Conservation (phyloP, 2,888 invertebrate species). For the Microctonus hyperodae region DNA sequence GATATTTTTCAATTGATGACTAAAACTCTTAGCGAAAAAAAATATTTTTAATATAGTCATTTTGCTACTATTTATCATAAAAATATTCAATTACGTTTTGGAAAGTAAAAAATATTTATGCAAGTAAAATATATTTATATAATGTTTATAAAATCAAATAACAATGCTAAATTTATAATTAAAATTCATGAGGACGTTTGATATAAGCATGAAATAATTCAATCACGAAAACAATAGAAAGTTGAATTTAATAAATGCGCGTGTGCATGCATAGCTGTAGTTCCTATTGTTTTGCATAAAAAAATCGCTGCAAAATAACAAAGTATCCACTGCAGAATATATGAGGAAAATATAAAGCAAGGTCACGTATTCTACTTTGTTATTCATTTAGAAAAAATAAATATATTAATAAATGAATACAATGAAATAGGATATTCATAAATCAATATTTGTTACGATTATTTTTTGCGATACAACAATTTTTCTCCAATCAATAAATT, state of each 20-base stretch:
- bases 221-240: slow-evolving; percentile 3
- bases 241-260: background rate
- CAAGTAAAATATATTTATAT: background rate
- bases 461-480: too few relatives aligned
- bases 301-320: too few relatives aligned
- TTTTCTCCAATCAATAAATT: too few relatives aligned
- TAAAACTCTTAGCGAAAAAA: background rate
- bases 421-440: background rate
- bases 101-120: background rate
- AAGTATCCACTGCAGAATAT: too few relatives aligned
- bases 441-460: too few relatives aligned
- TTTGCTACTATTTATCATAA: too few relatives aligned
- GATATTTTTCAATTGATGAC: background rate
- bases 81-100: background rate
- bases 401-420: background rate
- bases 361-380: background rate
- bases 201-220: background rate
- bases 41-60: too few relatives aligned
- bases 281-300: too few relatives aligned
- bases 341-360: background rate
- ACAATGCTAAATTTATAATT: background rate
- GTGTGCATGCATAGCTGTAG: background rate
- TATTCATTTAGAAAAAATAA: background rate
- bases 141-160: background rate
- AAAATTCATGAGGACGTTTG: background rate